Evolutionary conservation across 2,888 invertebrate genomes (phyloP).

Genomic region (Hypsopygia costalis): DNA sequence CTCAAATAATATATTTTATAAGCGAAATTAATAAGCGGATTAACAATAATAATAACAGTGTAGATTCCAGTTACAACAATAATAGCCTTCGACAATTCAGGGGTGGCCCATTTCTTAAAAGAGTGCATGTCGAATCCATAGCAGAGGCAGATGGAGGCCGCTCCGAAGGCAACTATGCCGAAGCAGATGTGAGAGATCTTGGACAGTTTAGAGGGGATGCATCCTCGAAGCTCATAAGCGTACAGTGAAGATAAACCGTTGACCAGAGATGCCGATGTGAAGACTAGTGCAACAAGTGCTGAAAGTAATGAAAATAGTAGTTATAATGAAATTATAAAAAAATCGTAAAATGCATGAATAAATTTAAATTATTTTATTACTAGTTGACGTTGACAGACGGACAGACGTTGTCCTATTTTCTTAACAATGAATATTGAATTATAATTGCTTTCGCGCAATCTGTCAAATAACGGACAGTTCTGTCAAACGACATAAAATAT

Average conservation of each 20-base stretch:
- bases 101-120: slow-evolving; percentile 36
- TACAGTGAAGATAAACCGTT: slow-evolving; percentile 34
- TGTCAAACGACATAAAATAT: no score
- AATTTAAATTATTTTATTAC: no score
- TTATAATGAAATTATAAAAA: no score
- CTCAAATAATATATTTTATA: background rate
- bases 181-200: slow-evolving; percentile 35
- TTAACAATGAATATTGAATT: no score
- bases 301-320: slow-evolving; percentile 12
- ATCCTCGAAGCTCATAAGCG: slow-evolving; percentile 26
- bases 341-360: no score
- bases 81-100: slow-evolving; percentile 28
- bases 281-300: slow-evolving; percentile 34
- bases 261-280: slow-evolving; percentile 27
- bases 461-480: no score
- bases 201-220: slow-evolving; percentile 26
- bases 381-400: no score
- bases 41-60: background rate
- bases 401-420: no score
- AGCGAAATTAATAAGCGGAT: background rate
- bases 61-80: slow-evolving; percentile 20
- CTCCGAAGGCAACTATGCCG: slow-evolving; percentile 34
- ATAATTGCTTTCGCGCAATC: no score
- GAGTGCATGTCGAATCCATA: slow-evolving; percentile 45
- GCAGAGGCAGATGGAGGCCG: slow-evolving; percentile 37